A percentile compares a stretch with the other conserved stretches of the same genome.
These are phyloP conservation scores for Bradysia coprophila DNA, from an alignment of 1,140 invertebrate genomes.

Conservation along the genomic window DNA sequence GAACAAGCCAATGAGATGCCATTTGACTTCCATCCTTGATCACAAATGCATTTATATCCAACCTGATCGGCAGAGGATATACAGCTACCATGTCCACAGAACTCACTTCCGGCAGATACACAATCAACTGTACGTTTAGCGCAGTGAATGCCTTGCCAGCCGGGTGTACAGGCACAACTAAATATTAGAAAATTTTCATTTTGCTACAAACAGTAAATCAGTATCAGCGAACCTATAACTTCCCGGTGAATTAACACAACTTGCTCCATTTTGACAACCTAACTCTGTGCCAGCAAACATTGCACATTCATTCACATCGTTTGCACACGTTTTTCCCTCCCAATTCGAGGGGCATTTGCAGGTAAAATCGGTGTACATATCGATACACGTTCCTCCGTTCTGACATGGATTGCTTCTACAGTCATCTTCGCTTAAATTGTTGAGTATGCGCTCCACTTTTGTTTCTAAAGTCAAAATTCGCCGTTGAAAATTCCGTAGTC, in stretches of 20 bases:
- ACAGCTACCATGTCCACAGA: constrained; percentile 81
- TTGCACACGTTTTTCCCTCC: constrained; percentile 54
- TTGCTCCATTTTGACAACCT: constrained; percentile 88
- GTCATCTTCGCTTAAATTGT: constrained; percentile 28
- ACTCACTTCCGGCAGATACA: constrained; percentile 39
- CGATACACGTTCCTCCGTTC: constrained; percentile 68
- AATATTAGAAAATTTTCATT: not conserved
- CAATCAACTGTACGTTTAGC: constrained; percentile 54
- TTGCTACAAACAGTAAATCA: not conserved
- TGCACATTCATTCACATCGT: constrained; percentile 76
- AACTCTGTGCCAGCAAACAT: constrained; percentile 62
- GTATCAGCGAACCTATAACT: constrained; percentile 41
- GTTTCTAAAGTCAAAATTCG: too few relatives aligned
- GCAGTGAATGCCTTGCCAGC: constrained; percentile 71
- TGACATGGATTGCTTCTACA: constrained; percentile 63
- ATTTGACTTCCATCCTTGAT: constrained; percentile 70
- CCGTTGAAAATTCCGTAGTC: too few relatives aligned
- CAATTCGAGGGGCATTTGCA: constrained; percentile 58
- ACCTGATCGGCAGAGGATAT: constrained; percentile 33
- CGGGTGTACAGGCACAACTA: constrained; percentile 54
- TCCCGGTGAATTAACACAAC: constrained; percentile 62
- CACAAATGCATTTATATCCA: constrained; percentile 58
- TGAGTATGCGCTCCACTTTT: constrained; percentile 16
- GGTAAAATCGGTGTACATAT: constrained; percentile 48
- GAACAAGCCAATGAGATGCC: constrained; percentile 44